These are phyloP conservation scores for Pteromalus puparum DNA, from an alignment of 1,140 invertebrate species.

Conservation along the genomic window DNA sequence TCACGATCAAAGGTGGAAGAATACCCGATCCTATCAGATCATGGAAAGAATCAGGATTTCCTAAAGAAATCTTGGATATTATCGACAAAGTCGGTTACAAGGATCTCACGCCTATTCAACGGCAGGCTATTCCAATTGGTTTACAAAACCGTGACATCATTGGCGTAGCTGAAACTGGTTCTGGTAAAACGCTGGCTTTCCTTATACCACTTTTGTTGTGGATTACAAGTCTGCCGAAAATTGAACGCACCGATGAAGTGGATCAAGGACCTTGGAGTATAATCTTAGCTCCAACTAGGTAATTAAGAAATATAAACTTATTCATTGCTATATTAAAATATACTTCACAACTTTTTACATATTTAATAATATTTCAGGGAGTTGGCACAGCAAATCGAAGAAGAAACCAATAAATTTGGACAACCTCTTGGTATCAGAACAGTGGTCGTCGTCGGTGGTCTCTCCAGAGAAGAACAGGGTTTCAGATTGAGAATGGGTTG, in stretches of 20 bases:
- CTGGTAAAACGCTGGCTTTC: slow-evolving; percentile 99
- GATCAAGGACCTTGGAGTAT: slow-evolving; percentile 99
- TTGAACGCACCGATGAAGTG: slow-evolving; percentile 92
- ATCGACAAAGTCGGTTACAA: slow-evolving; percentile 97
- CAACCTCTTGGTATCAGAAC: slow-evolving; percentile 95
- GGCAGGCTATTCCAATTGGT: slow-evolving; percentile 99
- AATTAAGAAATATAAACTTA: not conserved
- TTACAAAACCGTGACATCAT: slow-evolving; percentile 99
- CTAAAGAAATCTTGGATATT: slow-evolving; percentile 94
- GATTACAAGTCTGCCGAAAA: slow-evolving; percentile 98
- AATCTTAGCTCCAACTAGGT: slow-evolving; percentile 96
- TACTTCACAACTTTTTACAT: slow-evolving; percentile 7
- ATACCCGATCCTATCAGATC: slow-evolving; percentile 97
- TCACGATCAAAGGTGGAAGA: slow-evolving; percentile 97
- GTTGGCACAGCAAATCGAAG: slow-evolving; percentile 99
- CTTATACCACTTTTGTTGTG: slow-evolving; percentile 97
- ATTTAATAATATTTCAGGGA: slow-evolving; percentile 76
- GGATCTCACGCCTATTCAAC: slow-evolving; percentile 99
- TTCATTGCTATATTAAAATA: not conserved
- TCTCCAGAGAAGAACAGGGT: slow-evolving; percentile 98
- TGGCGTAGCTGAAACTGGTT: slow-evolving; percentile 98
- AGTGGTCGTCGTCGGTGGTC: slow-evolving; percentile 98
- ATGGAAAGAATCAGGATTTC: slow-evolving; percentile 97
- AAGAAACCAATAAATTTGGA: slow-evolving; percentile 99
- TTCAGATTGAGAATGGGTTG: slow-evolving; percentile 97